Evolutionary conservation across 2,888 invertebrate species (phyloP), one percentile per base, ranked within the genome.

Genomic region (Leptogaster cylindrica): DNA sequence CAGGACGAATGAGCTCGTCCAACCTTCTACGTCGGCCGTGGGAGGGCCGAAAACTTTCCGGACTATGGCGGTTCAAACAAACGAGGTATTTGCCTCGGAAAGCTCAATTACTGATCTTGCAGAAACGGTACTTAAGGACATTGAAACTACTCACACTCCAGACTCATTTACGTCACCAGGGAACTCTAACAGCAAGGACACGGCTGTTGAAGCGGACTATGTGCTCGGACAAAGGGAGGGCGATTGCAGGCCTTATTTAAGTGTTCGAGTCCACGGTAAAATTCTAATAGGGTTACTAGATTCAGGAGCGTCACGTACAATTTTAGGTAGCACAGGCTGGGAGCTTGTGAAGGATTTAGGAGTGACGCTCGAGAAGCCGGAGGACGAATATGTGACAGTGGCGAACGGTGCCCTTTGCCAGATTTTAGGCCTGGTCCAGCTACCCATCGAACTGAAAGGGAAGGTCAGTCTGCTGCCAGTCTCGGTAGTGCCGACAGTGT

Each of bases 281-380:
- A 1, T 4, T 4, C 7, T 55, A 3, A 6, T 25, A 3, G 58
- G 66, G 4, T n/a, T 66, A n/a, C 7, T 66, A 10, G 58, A 66
- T 8, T 55, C 55, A 8, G 66, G 66, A n/a, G 66, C 66, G 2
- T 6, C 50, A 2, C 25, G 46, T 5, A 64, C 28, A 7, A 55
- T 55, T 23, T 14, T 65, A 12, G 65, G 65, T 10, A 50, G 28
- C 55, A 44, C 36, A 8, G 12, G 27, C 14, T 65, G 20, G 36
- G 2, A 18, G 28, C 10, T 31, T 1, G 6, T 55, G 31, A 3
- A 55, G 14, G 10, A 41, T 2, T 23, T 61, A 10, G 61, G 36
- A 61, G 16, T 61, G 6, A 1, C 2, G 4, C n/a, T 58, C 1
- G 8, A 2, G 3, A 1, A 2, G 1, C 3, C 7, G 2, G 2